These are phyloP conservation scores for Monochamus saltuarius DNA, from an alignment of 1,140 invertebrate genomes.

Conservation along the genomic window DNA sequence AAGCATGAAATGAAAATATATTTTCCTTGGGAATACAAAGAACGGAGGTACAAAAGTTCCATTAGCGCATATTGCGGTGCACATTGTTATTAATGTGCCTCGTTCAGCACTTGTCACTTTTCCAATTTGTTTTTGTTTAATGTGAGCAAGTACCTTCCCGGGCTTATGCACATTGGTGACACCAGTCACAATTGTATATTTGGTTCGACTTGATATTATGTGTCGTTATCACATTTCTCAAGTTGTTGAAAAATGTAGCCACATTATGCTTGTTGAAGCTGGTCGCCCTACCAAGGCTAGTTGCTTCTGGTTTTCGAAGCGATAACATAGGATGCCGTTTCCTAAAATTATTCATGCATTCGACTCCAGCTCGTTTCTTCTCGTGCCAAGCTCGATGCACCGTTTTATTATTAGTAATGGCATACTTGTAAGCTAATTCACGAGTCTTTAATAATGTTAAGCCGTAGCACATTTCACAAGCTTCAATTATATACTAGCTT, in stretches of 20 bases:
- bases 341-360: constrained; percentile 25
- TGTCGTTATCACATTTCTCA: constrained; percentile 8
- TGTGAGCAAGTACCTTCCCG: constrained; percentile 48
- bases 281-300: constrained; percentile 36
- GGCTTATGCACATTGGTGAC: constrained; percentile 52
- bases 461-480: background rate
- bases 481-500: background rate
- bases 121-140: constrained; percentile 49
- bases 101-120: no score
- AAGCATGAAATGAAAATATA: no score
- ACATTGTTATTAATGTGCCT: no score
- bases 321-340: constrained; percentile 22
- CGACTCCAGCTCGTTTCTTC: constrained; percentile 13
- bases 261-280: constrained; percentile 43
- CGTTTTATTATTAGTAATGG: constrained; percentile 8
- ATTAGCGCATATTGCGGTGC: no score
- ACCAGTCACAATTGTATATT: constrained; percentile 53
- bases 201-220: constrained; percentile 35
- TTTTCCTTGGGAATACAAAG: no score
- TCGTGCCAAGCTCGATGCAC: constrained; percentile 10
- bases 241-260: constrained; percentile 37
- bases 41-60: no score
- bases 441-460: background rate
- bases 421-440: constrained; percentile 21
- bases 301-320: constrained; percentile 35